These are phyloP conservation scores for Eurypyga helias DNA, from an alignment of 2,113 vertebrate species.

Conservation along the genomic window DNA sequence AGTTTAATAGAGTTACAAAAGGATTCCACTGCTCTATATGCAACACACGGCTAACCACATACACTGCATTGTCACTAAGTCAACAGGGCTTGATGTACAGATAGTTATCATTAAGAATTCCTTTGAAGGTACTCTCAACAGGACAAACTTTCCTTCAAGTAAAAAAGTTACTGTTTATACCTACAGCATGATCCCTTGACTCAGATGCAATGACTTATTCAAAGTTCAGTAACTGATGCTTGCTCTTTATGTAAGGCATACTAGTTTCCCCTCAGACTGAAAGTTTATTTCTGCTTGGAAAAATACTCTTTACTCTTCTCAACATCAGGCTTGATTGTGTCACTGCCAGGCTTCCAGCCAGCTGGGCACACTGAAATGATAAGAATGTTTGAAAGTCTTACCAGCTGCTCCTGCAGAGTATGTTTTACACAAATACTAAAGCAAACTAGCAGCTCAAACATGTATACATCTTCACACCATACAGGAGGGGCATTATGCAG, in stretches of 20 bases:
- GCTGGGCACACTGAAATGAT: slow-evolving; percentile 93
- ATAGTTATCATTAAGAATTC: slow-evolving; percentile 22
- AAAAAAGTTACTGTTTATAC: slow-evolving; percentile 51
- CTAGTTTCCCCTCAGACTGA: slow-evolving; percentile 15
- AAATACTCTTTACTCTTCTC: slow-evolving; percentile 97
- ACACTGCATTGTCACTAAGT: slow-evolving; percentile 42
- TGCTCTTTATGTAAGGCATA: slow-evolving; percentile 54
- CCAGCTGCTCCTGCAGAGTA: not conserved
- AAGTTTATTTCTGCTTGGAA: slow-evolving; percentile 86
- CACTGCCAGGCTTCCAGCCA: slow-evolving; percentile 97
- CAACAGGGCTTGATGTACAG: slow-evolving; percentile 27
- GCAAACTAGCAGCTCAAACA: not conserved
- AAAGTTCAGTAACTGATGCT: slow-evolving; percentile 52
- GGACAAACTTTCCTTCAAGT: slow-evolving; percentile 52
- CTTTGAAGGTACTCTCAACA: slow-evolving; percentile 47
- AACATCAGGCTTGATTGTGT: slow-evolving; percentile 97
- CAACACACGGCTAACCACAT: slow-evolving; percentile 48
- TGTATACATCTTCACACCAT: not conserved
- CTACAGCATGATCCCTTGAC: slow-evolving; percentile 50
- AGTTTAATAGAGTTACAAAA: slow-evolving; percentile 76
- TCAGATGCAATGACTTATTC: slow-evolving; percentile 49
- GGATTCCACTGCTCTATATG: slow-evolving; percentile 26
- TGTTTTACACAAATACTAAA: not conserved
- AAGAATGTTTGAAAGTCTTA: not conserved
- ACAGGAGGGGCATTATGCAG: not conserved